Conservation (phyloP, 2,888 invertebrate genomes). For the Plusia festucae region DNA sequence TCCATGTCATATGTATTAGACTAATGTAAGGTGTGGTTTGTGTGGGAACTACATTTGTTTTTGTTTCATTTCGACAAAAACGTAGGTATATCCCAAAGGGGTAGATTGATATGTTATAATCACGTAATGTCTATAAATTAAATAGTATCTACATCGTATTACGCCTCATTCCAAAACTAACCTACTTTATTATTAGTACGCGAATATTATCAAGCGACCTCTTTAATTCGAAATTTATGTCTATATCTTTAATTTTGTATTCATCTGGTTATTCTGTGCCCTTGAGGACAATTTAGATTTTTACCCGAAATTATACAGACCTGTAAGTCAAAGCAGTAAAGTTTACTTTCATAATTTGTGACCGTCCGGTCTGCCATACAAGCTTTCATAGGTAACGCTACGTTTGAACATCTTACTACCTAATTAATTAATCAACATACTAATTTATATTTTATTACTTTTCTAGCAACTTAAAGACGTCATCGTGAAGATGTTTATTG, state of each 20-base stretch:
- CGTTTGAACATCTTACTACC: neutral
- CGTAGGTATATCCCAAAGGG: neutral
- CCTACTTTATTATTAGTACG: too few relatives aligned
- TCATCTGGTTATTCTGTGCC: too few relatives aligned
- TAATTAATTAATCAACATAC: neutral
- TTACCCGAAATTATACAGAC: too few relatives aligned
- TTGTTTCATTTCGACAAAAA: neutral
- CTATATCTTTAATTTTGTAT: too few relatives aligned
- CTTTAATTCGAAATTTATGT: too few relatives aligned
- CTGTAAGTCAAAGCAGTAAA: too few relatives aligned
- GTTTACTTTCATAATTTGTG: too few relatives aligned
- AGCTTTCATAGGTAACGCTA: too few relatives aligned
- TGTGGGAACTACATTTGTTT: neutral
- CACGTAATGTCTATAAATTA: neutral
- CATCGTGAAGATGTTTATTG: slow-evolving; percentile 83
- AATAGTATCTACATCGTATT: neutral
- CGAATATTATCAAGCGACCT: too few relatives aligned
- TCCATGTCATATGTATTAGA: slow-evolving; percentile 50
- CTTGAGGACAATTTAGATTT: too few relatives aligned
- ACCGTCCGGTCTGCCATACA: too few relatives aligned
- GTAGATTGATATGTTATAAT: neutral
- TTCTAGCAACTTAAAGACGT: slow-evolving; percentile 82
- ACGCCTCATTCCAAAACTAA: too few relatives aligned
- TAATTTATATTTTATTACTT: slow-evolving; percentile 29
- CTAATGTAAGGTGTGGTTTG: slow-evolving; percentile 41